Percentiles rank a stretch among this genome's conserved stretches.
These are phyloP conservation scores for Mamestra configurata DNA, from an alignment of 1,140 invertebrate genomes.

Conservation along the genomic window DNA sequence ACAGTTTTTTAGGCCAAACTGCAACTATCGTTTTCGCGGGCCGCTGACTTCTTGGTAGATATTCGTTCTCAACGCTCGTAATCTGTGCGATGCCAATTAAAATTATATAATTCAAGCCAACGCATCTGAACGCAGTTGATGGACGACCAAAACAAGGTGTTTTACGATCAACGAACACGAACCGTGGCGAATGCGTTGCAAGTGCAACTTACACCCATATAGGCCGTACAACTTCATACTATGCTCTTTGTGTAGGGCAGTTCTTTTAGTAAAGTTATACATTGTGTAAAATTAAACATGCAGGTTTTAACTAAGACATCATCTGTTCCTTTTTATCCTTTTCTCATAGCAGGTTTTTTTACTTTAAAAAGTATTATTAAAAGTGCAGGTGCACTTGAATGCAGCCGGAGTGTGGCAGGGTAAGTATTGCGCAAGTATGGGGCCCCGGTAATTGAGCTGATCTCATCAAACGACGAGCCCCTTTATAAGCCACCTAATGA, in stretches of 20 bases:
- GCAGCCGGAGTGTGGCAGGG: constrained; percentile 19
- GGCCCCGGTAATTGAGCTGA: constrained; percentile 19
- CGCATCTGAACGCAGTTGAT: constrained; percentile 58
- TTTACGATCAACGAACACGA: constrained; percentile 62
- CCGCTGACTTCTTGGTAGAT: constrained; percentile 52
- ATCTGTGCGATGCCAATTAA: constrained; percentile 71
- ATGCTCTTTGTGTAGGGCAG: background rate
- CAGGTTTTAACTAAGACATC: background rate
- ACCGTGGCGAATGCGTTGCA: constrained; percentile 32
- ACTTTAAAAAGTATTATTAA: constrained; percentile 1
- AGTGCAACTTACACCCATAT: constrained; percentile 6
- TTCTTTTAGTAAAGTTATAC: background rate
- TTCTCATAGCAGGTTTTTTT: background rate
- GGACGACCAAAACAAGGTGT: constrained; percentile 67
- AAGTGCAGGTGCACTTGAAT: constrained; percentile 22
- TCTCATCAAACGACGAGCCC: constrained; percentile 25
- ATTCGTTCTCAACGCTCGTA: constrained; percentile 54
- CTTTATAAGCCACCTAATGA: constrained; percentile 22
- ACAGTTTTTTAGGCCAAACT: constrained; percentile 40
- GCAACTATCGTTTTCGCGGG: constrained; percentile 52
- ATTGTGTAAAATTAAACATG: background rate
- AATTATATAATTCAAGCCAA: constrained; percentile 74
- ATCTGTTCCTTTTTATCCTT: background rate
- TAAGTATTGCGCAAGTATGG: constrained; percentile 11
- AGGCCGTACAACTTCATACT: background rate